Evolutionary conservation across 2,113 vertebrate genomes (phyloP).

Genomic region (Xenotilapia flavipinnis): DNA sequence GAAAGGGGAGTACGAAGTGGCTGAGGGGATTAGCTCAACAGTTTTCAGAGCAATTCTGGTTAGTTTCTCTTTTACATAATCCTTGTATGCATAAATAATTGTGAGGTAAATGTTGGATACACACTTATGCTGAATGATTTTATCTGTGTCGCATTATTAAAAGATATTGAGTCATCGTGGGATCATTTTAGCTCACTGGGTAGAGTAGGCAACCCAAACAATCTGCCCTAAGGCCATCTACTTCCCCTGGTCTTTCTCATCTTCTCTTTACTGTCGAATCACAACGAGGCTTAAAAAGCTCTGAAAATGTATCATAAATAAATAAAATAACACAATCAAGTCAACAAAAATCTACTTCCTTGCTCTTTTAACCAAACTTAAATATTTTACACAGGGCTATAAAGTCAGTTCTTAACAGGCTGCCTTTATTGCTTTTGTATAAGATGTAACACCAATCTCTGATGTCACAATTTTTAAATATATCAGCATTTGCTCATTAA

Average conservation of each 20-base stretch:
- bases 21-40: slow-evolving; percentile 96
- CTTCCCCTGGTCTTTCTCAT: not conserved
- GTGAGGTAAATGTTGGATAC: not conserved
- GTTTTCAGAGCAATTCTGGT: slow-evolving; percentile 98
- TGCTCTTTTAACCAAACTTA: not conserved
- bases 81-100: not conserved
- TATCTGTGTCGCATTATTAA: not conserved
- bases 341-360: not conserved
- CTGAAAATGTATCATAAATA: not conserved
- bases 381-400: not conserved
- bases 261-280: not conserved
- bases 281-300: not conserved
- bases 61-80: slow-evolving; percentile 35
- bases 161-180: not conserved
- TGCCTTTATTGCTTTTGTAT: not conserved
- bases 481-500: not conserved
- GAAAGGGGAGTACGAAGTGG: slow-evolving; percentile 96
- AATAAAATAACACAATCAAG: not conserved
- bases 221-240: not conserved
- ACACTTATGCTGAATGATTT: not conserved
- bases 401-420: not conserved
- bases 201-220: not conserved
- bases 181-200: not conserved
- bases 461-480: not conserved
- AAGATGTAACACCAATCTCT: not conserved